These are phyloP conservation scores for Tuberolachnus salignus DNA, from an alignment of 2,888 invertebrate species.

Conservation along the genomic window DNA sequence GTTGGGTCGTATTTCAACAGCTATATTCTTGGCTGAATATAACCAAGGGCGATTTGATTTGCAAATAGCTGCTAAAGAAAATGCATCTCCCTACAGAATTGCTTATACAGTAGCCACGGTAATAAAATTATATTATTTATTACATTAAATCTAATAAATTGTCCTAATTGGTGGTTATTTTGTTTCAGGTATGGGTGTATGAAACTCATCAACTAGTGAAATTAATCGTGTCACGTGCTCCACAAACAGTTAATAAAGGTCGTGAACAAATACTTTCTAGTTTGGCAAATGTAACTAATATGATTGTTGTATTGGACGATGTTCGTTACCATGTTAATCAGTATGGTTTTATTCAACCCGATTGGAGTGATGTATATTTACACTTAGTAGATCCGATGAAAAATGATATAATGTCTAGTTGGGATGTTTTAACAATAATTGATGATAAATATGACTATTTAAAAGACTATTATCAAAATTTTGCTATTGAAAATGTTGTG, in stretches of 20 bases:
- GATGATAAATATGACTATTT: constrained; percentile 86
- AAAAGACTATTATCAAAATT: constrained; percentile 77
- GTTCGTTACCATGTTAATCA: constrained; percentile 76
- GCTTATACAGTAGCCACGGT: constrained; percentile 80
- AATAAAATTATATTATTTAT: constrained; percentile 62
- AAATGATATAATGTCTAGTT: constrained; percentile 77
- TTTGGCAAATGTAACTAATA: constrained; percentile 76
- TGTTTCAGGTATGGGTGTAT: constrained; percentile 82
- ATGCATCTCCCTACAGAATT: constrained; percentile 77
- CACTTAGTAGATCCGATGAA: constrained; percentile 78
- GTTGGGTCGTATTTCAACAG: constrained; percentile 75
- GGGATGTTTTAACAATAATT: constrained; percentile 78
- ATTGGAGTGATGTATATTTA: constrained; percentile 85
- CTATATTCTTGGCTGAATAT: constrained; percentile 85
- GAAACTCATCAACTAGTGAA: constrained; percentile 82
- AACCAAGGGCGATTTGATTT: constrained; percentile 86
- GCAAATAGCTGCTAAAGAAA: constrained; percentile 82
- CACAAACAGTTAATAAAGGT: constrained; percentile 75
- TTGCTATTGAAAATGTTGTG: constrained; percentile 75
- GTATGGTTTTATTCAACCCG: constrained; percentile 69
- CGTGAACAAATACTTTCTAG: constrained; percentile 74
- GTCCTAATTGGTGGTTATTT: constrained; percentile 25
- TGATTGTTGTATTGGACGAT: constrained; percentile 79
- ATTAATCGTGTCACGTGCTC: constrained; percentile 82
- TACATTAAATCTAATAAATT: constrained; percentile 24